Conservation (phyloP, 2,113 vertebrate genomes). For the Prunella fulvescens region DNA sequence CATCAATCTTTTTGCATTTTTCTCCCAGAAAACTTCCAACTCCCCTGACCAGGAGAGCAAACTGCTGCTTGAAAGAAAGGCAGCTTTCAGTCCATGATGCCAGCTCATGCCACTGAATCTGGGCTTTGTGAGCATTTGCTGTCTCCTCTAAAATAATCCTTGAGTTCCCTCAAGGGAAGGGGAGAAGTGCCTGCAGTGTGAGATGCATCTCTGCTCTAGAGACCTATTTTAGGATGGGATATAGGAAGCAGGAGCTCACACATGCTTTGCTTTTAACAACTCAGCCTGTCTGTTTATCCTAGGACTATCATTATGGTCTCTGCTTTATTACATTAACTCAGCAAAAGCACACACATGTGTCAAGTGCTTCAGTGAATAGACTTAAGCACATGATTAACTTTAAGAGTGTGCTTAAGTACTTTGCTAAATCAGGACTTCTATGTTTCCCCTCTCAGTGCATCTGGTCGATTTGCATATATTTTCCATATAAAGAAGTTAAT, state of each 20-base stretch:
- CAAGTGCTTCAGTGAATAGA: constrained; percentile 59
- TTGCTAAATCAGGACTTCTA: constrained; percentile 51
- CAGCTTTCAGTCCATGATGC: not conserved
- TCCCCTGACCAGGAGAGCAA: not conserved
- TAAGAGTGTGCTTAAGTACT: constrained; percentile 61
- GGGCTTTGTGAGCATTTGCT: not conserved
- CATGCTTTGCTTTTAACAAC: not conserved
- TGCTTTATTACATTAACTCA: constrained; percentile 65
- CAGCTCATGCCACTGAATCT: not conserved
- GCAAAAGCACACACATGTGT: constrained; percentile 60
- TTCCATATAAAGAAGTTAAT: constrained; percentile 47
- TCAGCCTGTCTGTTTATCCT: constrained; percentile 61
- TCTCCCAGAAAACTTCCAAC: not conserved
- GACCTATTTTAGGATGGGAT: constrained; percentile 31
- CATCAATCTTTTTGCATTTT: not conserved
- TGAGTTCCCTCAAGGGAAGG: not conserved
- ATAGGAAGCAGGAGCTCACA: constrained; percentile 15
- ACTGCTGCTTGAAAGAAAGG: not conserved
- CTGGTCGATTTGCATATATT: constrained; percentile 53
- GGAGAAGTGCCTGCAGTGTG: not conserved
- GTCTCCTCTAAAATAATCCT: accelerated
- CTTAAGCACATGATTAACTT: constrained; percentile 66
- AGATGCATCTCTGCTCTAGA: not conserved
- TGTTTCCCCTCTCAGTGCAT: constrained; percentile 38
- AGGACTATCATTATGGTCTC: constrained; percentile 50